Evolutionary conservation across 2,797 vertebrate species (phyloP), one percentile per base, ranked within the genome.

Genomic region (Sebastes umbrosus): DNA sequence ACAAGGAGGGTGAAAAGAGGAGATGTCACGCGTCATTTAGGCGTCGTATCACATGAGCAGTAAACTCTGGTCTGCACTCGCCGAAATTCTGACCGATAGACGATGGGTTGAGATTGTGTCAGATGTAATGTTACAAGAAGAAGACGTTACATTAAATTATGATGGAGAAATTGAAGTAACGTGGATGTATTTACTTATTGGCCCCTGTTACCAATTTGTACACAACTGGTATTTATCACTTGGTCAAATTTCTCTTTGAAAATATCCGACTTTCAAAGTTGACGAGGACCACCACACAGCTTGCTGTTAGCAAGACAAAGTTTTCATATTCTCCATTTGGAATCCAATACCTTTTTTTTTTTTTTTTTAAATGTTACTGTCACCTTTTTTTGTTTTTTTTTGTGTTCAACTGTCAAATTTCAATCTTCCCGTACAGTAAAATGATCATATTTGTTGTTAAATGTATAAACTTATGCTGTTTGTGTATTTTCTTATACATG

Each of bases 211-310:
- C 57, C 13, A 18, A 39, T 67, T 46, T 54, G 5, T 24, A 27
- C 1, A 32, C 11, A 36, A 5, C 24, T 16, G 50, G 25, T 12
- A n/a, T 18, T 31, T 34, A 65, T 4, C 5, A 36, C 36, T 25
- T 39, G 4, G 18, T 65, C 34, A 25, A 18, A 4, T 22, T 62
- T 34, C 1, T 5, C 14, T 31, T 36, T 39, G 10, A 62, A 65
- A 8, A 46, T 22, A 34, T 76, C 32, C 14, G 57, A 73, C 58
- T 84, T 79, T 52, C 70, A 59, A 79, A 69, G 57, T 50, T 76
- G 43, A 39, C 0, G 16, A 69, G 34, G 52, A 77, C 22, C 20
- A 8, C 20, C 5, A 3, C 2, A 2, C 3, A 6, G 13, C 5
- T 31, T 60, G 24, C 54, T 60, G 6, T 4, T 24, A 1, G 65